Evolutionary conservation across 2,113 vertebrate species (phyloP).

Genomic region (Anarhynchus alexandrinus): DNA sequence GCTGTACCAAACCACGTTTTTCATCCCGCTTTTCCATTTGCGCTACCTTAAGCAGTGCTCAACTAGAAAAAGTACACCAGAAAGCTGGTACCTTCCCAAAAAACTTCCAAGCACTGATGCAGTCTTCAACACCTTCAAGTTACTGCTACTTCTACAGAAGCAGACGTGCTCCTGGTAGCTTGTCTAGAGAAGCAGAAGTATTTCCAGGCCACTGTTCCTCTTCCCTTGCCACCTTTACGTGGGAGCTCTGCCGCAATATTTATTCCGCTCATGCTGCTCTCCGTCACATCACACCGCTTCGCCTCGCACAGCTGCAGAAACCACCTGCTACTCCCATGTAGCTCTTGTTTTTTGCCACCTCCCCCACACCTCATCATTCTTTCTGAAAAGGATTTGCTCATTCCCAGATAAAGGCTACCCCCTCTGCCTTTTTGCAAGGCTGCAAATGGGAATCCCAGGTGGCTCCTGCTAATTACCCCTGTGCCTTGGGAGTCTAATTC

Average conservation of each 20-base stretch:
- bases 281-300: not conserved
- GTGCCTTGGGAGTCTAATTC: slow-evolving; percentile 53
- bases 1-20: not conserved
- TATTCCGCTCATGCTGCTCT: not conserved
- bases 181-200: not conserved
- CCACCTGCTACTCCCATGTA: not conserved
- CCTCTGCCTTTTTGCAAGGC: slow-evolving; percentile 2
- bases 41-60: not conserved
- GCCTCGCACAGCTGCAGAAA: slow-evolving; percentile 28
- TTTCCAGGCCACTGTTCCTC: not conserved
- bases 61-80: not conserved
- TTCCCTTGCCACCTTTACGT: not conserved
- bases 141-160: not conserved
- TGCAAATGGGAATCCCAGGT: slow-evolving; percentile 50
- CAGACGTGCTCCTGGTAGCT: not conserved
- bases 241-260: not conserved
- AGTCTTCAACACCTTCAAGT: not conserved
- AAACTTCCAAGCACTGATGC: not conserved
- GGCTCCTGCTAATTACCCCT: slow-evolving; percentile 57
- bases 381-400: not conserved
- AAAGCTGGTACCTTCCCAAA: not conserved
- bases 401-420: not conserved
- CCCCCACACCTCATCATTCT: not conserved
- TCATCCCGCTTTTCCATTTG: not conserved
- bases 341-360: not conserved